A percentile compares a stretch with the other conserved stretches of the same genome.
Evolutionary conservation across 2,888 invertebrate species (phyloP).

Genomic region (Drosophila parthenogenetica): DNA sequence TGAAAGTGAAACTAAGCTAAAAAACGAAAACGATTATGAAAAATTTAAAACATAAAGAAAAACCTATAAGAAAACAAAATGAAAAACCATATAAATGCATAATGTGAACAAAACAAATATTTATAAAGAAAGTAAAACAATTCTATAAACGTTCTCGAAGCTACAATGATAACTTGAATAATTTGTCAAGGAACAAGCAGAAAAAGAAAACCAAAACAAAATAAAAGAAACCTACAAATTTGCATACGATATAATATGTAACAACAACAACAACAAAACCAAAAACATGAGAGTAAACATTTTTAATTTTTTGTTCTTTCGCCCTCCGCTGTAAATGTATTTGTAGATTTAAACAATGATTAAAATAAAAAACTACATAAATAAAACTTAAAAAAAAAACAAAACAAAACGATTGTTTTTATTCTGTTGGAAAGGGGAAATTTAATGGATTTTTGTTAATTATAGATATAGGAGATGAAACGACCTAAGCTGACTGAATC

Average conservation of each 20-base stretch:
- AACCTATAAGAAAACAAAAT: slow-evolving; percentile 12
- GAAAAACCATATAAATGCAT: slow-evolving; percentile 48
- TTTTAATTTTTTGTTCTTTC: slow-evolving; percentile 84
- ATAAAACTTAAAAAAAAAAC: slow-evolving; percentile 78
- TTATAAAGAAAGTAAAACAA: slow-evolving; percentile 67
- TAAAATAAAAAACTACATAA: slow-evolving; percentile 82
- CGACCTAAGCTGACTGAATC: no score
- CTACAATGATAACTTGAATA: slow-evolving; percentile 53
- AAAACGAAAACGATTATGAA: slow-evolving; percentile 10
- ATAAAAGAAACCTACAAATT: slow-evolving; percentile 49
- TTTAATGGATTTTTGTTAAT: no score
- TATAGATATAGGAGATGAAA: no score
- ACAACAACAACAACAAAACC: slow-evolving; percentile 62
- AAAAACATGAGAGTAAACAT: slow-evolving; percentile 79
- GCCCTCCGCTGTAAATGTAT: slow-evolving; percentile 86
- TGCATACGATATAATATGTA: slow-evolving; percentile 60
- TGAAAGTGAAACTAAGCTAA: slow-evolving; percentile 66
- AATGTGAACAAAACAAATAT: slow-evolving; percentile 69
- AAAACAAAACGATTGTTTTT: background rate
- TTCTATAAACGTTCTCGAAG: slow-evolving; percentile 67
- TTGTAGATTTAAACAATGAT: slow-evolving; percentile 85
- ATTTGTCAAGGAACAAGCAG: slow-evolving; percentile 45
- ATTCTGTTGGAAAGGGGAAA: background rate
- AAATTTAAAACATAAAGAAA: slow-evolving; percentile 38
- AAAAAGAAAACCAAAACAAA: slow-evolving; percentile 23